A percentile compares a stretch with the other conserved stretches of the same genome.
Conservation (phyloP, 2,113 vertebrate species). For the Azemiops feae region DNA sequence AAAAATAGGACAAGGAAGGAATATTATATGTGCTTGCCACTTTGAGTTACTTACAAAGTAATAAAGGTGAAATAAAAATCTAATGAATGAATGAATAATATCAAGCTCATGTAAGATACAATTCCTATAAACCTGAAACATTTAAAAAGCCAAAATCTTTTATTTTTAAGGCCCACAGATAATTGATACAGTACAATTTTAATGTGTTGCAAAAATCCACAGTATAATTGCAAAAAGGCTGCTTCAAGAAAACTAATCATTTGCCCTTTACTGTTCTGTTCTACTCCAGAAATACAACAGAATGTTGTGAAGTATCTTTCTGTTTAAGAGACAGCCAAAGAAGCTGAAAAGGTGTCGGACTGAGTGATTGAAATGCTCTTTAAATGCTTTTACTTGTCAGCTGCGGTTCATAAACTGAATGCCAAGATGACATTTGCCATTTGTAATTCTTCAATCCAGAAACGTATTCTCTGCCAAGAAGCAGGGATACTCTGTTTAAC, state of each 20-base stretch:
- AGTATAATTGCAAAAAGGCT: constrained; percentile 18
- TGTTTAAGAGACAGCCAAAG: constrained; percentile 17
- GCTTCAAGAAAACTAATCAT: constrained; percentile 31
- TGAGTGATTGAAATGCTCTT: constrained; percentile 37
- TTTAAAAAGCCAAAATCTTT: not conserved
- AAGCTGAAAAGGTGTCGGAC: constrained; percentile 40
- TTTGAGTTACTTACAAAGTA: not conserved
- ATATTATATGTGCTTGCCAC: not conserved
- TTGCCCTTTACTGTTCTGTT: constrained; percentile 33
- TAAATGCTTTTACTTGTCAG: constrained; percentile 45
- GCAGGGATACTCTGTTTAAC: constrained; percentile 6
- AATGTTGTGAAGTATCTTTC: constrained; percentile 11
- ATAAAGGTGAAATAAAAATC: not conserved
- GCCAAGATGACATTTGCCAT: constrained; percentile 52
- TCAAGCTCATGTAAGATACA: not conserved
- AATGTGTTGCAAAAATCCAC: constrained; percentile 1
- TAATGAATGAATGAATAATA: not conserved
- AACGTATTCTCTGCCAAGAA: constrained; percentile 15
- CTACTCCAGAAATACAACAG: constrained; percentile 14
- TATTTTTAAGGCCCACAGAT: not conserved
- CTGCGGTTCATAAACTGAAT: constrained; percentile 8
- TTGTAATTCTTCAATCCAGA: constrained; percentile 42
- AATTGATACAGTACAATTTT: not conserved
- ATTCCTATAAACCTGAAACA: constrained; percentile 6
- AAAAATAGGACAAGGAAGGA: not conserved